A percentile compares a stretch with the other conserved stretches of the same genome.
Conservation (phyloP, 2,113 vertebrate species). For the Antigone vipio region DNA sequence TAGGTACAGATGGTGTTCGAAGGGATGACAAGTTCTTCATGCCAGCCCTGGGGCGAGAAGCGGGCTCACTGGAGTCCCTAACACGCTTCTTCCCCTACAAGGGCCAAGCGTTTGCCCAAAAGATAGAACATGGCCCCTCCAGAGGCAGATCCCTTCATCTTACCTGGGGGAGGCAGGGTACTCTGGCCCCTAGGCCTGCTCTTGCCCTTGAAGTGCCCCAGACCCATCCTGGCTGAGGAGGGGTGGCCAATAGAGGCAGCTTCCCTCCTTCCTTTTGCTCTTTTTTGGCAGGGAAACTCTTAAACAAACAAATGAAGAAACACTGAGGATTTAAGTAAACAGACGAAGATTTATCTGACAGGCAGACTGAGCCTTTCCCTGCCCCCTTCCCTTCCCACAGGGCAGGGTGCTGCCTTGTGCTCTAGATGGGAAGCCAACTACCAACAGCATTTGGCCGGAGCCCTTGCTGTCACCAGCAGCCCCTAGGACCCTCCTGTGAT, state of each 20-base stretch:
- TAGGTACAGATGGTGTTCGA: neutral
- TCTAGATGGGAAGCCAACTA: neutral
- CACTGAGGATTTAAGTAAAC: constrained; percentile 65
- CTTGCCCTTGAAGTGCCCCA: neutral
- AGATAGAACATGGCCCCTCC: neutral
- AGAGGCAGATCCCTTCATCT: neutral
- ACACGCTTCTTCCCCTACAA: neutral
- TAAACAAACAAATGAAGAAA: constrained; percentile 71
- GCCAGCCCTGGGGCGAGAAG: neutral
- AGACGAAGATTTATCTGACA: constrained; percentile 46
- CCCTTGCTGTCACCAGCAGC: neutral
- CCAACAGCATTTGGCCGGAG: neutral
- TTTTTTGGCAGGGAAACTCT: constrained; percentile 67
- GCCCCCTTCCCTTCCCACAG: constrained; percentile 8
- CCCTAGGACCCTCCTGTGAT: neutral
- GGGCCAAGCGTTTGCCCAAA: neutral
- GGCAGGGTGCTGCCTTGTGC: neutral
- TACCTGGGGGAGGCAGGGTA: accelerated
- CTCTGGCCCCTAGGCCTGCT: neutral
- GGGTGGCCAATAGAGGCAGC: neutral
- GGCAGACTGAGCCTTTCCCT: constrained; percentile 11
- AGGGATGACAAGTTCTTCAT: neutral
- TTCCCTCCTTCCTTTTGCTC: constrained; percentile 44
- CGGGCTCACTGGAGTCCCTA: neutral
- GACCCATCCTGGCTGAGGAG: neutral